Evolutionary conservation across 2,888 invertebrate species (phyloP).

Genomic region (Zaprionus lineosus): DNA sequence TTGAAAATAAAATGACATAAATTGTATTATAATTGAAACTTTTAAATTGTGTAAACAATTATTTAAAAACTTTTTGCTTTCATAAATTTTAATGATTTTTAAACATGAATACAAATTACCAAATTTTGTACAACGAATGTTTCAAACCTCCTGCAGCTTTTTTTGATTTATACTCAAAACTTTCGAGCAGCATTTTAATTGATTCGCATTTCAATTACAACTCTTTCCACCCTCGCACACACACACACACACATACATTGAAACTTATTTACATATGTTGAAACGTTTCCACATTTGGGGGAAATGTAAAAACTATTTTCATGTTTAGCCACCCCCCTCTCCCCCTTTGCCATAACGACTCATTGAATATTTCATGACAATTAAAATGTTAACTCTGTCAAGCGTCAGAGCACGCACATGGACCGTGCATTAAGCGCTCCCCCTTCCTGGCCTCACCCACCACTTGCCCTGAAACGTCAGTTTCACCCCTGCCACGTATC

Average conservation of each 20-base stretch:
- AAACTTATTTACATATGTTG: conserved; percentile 14
- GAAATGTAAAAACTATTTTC: conserved; percentile 70
- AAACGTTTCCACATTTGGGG: conserved; percentile 18
- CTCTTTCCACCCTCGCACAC: conserved; percentile 6
- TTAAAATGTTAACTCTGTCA: conserved; percentile 78
- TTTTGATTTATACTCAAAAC: background rate
- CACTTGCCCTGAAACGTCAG: too few relatives aligned
- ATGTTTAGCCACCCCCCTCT: conserved; percentile 47
- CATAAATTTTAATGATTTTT: too few relatives aligned
- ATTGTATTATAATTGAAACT: too few relatives aligned
- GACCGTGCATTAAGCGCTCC: conserved; percentile 22
- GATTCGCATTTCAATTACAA: background rate
- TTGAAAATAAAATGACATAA: too few relatives aligned
- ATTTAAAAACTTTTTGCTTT: too few relatives aligned
- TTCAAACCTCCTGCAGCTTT: too few relatives aligned
- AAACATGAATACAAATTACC: too few relatives aligned
- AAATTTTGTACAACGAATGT: too few relatives aligned
- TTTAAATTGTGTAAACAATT: too few relatives aligned
- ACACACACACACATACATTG: conserved; percentile 3
- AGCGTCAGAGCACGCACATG: conserved; percentile 63
- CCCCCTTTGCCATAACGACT: too few relatives aligned
- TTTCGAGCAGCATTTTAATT: background rate
- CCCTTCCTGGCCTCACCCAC: background rate
- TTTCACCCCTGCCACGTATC: background rate
- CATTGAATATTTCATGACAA: conserved; percentile 77